Base-by-base conservation (phyloP, 2,888 invertebrate genomes). In the Caenorhabditis angaria region DNA sequence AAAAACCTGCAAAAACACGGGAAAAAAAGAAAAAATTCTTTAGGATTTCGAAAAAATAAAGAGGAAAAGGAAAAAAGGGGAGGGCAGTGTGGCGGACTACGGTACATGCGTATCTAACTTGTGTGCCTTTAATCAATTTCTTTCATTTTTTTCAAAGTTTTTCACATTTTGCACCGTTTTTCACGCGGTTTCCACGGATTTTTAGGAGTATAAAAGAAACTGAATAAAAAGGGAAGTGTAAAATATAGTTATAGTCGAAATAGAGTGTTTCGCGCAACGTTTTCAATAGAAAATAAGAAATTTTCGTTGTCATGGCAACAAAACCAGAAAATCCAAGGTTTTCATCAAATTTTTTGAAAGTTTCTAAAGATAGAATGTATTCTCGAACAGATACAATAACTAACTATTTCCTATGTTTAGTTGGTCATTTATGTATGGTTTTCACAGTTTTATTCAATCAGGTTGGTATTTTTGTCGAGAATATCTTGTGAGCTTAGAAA, bases 381-480 rank as follows among this genome's bases (percentile, higher is more conserved):
- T 55, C 59, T 24, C 58, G 59, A 61, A 70, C 61, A 14, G 88
- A 89, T 51, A 78, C 89, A 18, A 85, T 89, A 78, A 92, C 93
- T 76, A 91, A 92, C 64, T 90, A 92, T 80, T 93, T 93, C 88
- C 88, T 93, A 77, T 91, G 91, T 71, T 89, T 93, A 60, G 89
- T 92, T 71, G 91, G 92, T 61, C 93, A 93, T 88, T 89, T 93
- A 63, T 91, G 91, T 69, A 90, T 93, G 78, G 89, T 91, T 59
- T 90, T 92, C 67, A 90, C 91, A 70, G 89, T 93, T 81, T 88
- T 93, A 90, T 92, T 92, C 91, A 90, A 90, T 88, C 90, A 90
- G 90, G 90, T 88, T 71, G 61, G 22, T 59, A n/a, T n/a, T 28
- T 56, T 54, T 22, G 5, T 24, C 8, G 14, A 54, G 8, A 54